Conservation (phyloP, 2,113 vertebrate genomes). For the Pelmatolapia mariae region DNA sequence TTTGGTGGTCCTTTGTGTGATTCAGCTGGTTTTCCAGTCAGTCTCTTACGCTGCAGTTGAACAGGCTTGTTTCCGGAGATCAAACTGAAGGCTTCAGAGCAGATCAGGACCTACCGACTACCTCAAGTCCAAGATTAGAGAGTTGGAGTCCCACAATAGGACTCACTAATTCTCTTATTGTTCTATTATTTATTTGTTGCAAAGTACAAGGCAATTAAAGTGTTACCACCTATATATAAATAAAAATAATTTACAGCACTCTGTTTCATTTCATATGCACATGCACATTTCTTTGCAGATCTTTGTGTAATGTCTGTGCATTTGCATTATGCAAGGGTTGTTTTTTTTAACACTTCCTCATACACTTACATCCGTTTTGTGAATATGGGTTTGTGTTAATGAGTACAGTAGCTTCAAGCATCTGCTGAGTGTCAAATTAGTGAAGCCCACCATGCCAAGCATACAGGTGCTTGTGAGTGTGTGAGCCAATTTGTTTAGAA, state of each 20-base stretch:
- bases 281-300: not conserved
- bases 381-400: slow-evolving; percentile 23
- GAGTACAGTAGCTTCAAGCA: slow-evolving; percentile 12
- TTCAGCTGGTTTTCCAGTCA: not conserved
- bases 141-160: not conserved
- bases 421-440: slow-evolving; percentile 57
- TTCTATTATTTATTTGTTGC: not conserved
- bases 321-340: not conserved
- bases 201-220: not conserved
- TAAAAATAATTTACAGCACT: not conserved
- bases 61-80: not conserved
- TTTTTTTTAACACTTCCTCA: not conserved
- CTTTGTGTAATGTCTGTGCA: not conserved
- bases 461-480: slow-evolving; percentile 5
- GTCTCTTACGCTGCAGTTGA: not conserved
- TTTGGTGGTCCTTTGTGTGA: not conserved
- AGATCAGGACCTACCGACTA: not conserved
- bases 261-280: not conserved
- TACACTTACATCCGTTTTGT: not conserved
- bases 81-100: not conserved
- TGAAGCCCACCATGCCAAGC: slow-evolving; percentile 33
- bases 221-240: not conserved
- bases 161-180: not conserved
- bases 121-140: not conserved
- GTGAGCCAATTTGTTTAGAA: not conserved